Base-by-base conservation (phyloP, 2,797 vertebrate species). In the Martes flavigula region DNA sequence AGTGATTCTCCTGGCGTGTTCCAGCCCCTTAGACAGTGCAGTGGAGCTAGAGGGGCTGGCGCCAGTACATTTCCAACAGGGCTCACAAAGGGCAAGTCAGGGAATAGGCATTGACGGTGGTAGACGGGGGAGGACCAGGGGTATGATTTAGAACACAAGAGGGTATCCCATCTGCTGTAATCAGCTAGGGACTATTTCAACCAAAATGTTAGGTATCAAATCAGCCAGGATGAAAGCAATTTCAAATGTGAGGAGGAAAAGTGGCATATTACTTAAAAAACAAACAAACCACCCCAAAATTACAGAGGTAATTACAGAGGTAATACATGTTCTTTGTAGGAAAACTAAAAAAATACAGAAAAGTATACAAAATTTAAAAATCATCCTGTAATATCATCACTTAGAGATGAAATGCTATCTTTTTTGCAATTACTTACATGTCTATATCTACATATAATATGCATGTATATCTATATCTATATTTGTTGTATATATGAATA, bases 1-100 rank as follows among this genome's bases (percentile, higher is more conserved):
- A 96, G 78, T 96, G 97, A 77, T 91, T 46, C 64, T 97, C n/a
- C 38, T 73, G 70, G 15, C 40, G 27, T 14, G 46, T 62, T 87
- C 54, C 35, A 60, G 66, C 25, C 5, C 30, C 9, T 17, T 30
- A 58, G 94, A 62, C 2, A 73, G 87, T 35, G 68, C 35, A 15
- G 3, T 27, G 58, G 73, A 51, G 43, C 10, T 2, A 0, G 66
- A 72, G 46, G 35, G 51, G 32, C 40, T 10, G 7, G 85, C 73
- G 66, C 60, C 82, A 40, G 0, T 0, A 9, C 77, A 13, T 60
- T 85, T 60, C 43, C 54, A 87, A 15, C 9, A 27, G 68, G 60
- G 4, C 62, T 66, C 56, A 58, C 32, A 83, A 30, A 54, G 85
- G 54, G n/a, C 54, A 78, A 20, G 40, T 81, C 21, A 30, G 75